Percentiles rank a stretch among this genome's conserved stretches.
Evolutionary conservation across 2,797 vertebrate species (phyloP).

Genomic region (Cirrhinus molitorella): DNA sequence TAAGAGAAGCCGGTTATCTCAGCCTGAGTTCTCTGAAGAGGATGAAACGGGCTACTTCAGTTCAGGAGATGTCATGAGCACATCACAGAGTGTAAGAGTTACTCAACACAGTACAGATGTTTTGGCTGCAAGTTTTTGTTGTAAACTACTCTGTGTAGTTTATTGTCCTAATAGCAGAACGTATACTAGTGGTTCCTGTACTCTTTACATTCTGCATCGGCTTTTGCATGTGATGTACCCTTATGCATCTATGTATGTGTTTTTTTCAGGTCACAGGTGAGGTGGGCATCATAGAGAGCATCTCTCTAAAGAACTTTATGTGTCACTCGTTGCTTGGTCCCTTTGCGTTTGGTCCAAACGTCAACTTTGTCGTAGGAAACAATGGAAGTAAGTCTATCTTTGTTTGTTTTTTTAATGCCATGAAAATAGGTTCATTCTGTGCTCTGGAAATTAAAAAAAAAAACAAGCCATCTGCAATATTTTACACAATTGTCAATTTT

Average conservation of each 20-base stretch:
- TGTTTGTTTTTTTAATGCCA: too few species aligned
- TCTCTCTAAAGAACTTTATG: conserved; percentile 96
- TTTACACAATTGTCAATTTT: too few species aligned
- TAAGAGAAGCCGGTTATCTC: conserved; percentile 66
- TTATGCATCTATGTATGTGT: not conserved
- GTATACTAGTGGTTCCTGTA: not conserved
- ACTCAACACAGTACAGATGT: not conserved
- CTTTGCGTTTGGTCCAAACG: conserved; percentile 92
- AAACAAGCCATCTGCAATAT: too few species aligned
- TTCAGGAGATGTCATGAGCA: conserved; percentile 34
- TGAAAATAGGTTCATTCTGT: too few species aligned
- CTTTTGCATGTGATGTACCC: not conserved
- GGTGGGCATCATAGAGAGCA: conserved; percentile 93
- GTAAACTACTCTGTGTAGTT: not conserved
- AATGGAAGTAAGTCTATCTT: conserved; percentile 87
- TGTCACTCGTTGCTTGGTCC: conserved; percentile 94
- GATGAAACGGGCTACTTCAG: conserved; percentile 27
- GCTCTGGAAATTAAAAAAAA: too few species aligned
- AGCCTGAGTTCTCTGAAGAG: conserved; percentile 49
- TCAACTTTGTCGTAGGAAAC: conserved; percentile 95
- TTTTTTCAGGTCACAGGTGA: conserved; percentile 75
- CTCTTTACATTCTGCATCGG: not conserved
- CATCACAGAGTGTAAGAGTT: conserved; percentile 54
- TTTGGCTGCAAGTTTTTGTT: not conserved
- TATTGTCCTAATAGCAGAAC: not conserved